phyloP scores from a whole-genome alignment of 2,888 invertebrate genomes.

The Microctonus hyperodae region DNA sequence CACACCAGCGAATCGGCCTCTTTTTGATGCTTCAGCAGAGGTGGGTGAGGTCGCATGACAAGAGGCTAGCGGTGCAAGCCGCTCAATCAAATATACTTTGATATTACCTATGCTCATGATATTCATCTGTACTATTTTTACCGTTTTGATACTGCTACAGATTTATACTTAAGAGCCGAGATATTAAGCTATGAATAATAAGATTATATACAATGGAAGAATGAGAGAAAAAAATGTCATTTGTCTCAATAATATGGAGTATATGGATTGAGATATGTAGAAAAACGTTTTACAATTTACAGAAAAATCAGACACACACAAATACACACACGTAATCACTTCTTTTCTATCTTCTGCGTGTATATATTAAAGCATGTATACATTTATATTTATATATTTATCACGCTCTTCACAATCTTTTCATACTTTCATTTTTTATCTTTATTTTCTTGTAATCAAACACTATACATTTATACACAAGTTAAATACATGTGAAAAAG shows the following conservation, averaged over 20 bases:
- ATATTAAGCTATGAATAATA: slow-evolving; percentile 32
- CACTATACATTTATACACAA: not conserved
- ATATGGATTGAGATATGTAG: not conserved
- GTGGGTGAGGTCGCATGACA: slow-evolving; percentile 58
- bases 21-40: slow-evolving; percentile 56
- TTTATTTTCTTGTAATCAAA: not conserved
- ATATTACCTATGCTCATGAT: slow-evolving; percentile 76
- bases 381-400: too few relatives aligned
- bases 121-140: slow-evolving; percentile 78
- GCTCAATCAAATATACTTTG: slow-evolving; percentile 75
- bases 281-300: too few relatives aligned
- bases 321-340: too few relatives aligned
- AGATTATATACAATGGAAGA: slow-evolving; percentile 28
- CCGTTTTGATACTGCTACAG: slow-evolving; percentile 76
- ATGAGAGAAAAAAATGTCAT: slow-evolving; percentile 5
- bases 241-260: not conserved
- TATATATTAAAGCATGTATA: too few relatives aligned
- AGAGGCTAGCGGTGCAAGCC: slow-evolving; percentile 57
- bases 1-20: slow-evolving; percentile 54
- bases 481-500: not conserved
- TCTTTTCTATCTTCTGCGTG: too few relatives aligned
- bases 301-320: too few relatives aligned
- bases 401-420: too few relatives aligned
- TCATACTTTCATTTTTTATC: not conserved
- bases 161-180: slow-evolving; percentile 65